Evolutionary conservation across 2,113 vertebrate species (phyloP), one percentile per base, ranked within the genome.

Genomic region (Vidua macroura): DNA sequence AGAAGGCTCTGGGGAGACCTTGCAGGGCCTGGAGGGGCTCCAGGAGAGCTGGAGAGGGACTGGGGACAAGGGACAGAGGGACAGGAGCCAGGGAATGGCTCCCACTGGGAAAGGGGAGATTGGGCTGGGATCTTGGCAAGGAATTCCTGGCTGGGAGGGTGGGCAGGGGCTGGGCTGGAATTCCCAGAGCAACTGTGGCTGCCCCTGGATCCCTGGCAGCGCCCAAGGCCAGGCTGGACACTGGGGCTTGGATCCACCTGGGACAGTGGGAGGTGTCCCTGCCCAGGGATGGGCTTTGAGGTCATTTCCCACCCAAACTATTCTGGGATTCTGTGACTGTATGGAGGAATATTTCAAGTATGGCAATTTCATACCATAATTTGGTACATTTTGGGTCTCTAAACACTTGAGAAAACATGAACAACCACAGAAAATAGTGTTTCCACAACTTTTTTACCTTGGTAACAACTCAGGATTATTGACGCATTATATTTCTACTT

Each of bases 11-110:
- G 15, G 11, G 22, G 49, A 76, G 18, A 63, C 6, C 18, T 33
- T 28, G 1, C 22, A 77, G 35, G 2, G 8, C 24, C 46, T 60
- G 0, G 0, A n/a, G n/a, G n/a, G 22, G n/a, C 21, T 62, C n/a
- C 48, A 76, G 7, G 55, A 76, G 17, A 48, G 70, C n/a, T 76
- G 87, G 1, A 41, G 39, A 60, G n/a, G 46, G 46, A 13, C 11
- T 69, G 2, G 7, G 62, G 48, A n/a, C 28, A 60, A n/a, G 53
- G n/a, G n/a, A n/a, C n/a, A n/a, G n/a, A 64, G 67, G 6, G 46
- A 10, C 53, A 76, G 60, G 3, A 68, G 2, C 1, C 28, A 27
- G 48, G 41, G 55, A 83, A 76, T 68, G 78, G 78, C 24, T 81
- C 9, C 44, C 23, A 46, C 0, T 52, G 52, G 4, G 7, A 56